phyloP scores from a whole-genome alignment of 64 coral and sea anemone species.

The Actinia tenebrosa region DNA sequence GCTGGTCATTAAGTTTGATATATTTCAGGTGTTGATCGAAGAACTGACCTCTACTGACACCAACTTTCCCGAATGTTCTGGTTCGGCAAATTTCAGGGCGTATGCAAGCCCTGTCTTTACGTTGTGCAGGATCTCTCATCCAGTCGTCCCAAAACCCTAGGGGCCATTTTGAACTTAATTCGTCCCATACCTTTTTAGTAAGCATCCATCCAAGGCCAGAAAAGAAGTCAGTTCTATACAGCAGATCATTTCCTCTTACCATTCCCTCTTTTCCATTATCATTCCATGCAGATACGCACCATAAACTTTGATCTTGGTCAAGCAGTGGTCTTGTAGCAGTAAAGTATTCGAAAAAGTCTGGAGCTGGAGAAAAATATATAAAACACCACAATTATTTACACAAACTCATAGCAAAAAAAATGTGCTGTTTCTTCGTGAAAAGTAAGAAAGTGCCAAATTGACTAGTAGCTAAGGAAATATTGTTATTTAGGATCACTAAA shows the following conservation, averaged over 20 bases:
- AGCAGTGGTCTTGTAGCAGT: constrained; percentile 69
- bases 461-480: too few species aligned
- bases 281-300: constrained; percentile 99
- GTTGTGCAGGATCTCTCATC: constrained; percentile 87
- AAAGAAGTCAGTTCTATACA: constrained; percentile 95
- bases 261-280: constrained; percentile 96
- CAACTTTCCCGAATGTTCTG: constrained; percentile 82
- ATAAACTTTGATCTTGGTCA: constrained; percentile 72
- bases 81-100: constrained; percentile 91
- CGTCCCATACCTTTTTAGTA: constrained; percentile 68
- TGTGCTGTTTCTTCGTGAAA: too few species aligned
- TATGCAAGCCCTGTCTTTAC: constrained; percentile 79
- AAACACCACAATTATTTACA: neutral
- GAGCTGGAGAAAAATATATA: constrained; percentile 48
- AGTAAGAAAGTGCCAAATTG: too few species aligned
- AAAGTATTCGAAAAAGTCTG: constrained; percentile 97
- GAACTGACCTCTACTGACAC: constrained; percentile 94
- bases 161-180: constrained; percentile 82
- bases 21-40: constrained; percentile 90
- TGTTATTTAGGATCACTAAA: too few species aligned
- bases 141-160: constrained; percentile 98
- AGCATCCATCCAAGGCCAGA: constrained; percentile 99
- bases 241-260: constrained; percentile 68
- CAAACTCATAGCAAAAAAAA: neutral
- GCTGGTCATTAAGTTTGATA: constrained; percentile 86